Percentiles rank a stretch among this genome's conserved stretches.
Evolutionary conservation across 1,140 invertebrate species (phyloP).

Genomic region (Chironomus striatipennis): DNA sequence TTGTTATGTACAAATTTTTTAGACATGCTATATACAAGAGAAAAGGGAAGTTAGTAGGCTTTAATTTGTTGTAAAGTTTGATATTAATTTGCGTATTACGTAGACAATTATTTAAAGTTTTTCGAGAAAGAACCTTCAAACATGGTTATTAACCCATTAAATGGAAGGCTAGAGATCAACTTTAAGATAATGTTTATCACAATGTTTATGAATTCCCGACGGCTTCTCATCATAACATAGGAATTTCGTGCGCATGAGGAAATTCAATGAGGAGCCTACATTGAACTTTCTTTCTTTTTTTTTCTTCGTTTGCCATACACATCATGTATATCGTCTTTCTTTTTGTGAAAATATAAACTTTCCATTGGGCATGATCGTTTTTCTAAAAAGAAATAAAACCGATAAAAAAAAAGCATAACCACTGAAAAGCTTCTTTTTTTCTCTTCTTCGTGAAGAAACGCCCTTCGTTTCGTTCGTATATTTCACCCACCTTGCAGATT

Average conservation of each 20-base stretch:
- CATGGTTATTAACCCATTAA: slow-evolving; percentile 2
- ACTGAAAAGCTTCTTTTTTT: slow-evolving; percentile 3
- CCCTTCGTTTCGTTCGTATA: neutral
- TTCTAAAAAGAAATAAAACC: slow-evolving; percentile 20
- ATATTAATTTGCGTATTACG: slow-evolving; percentile 8
- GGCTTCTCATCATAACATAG: neutral
- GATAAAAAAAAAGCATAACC: slow-evolving; percentile 15
- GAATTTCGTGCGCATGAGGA: neutral
- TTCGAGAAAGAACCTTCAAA: neutral
- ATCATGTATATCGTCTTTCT: neutral
- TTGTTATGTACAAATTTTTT: no score
- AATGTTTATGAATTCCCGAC: neutral
- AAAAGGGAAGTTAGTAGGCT: neutral
- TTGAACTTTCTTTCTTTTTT: neutral
- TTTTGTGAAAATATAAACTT: slow-evolving; percentile 13
- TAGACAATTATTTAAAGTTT: slow-evolving; percentile 14
- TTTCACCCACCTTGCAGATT: neutral
- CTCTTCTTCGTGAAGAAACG: neutral
- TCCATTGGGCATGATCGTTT: slow-evolving; percentile 21
- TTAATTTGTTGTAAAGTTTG: neutral
- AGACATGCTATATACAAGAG: neutral
- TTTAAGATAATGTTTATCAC: neutral
- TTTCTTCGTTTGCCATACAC: neutral
- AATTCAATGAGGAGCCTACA: neutral
- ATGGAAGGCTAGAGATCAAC: slow-evolving; percentile 1